phyloP scores from a whole-genome alignment of 2,888 invertebrate genomes.

The Troides oblongomaculatus region DNA sequence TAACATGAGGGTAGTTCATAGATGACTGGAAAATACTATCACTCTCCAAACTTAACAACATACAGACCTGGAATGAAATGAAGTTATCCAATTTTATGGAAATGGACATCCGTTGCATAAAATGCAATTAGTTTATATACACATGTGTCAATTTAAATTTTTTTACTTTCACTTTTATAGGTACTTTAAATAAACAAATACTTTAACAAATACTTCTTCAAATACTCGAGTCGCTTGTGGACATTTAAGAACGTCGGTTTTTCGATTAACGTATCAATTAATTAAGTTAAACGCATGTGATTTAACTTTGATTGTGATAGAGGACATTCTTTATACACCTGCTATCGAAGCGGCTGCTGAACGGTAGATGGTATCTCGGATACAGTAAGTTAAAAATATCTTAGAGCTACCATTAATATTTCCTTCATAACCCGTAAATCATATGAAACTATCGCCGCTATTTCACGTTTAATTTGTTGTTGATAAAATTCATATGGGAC shows the following conservation, averaged over 20 bases:
- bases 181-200: background rate
- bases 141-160: background rate
- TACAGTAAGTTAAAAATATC: slow-evolving; percentile 12
- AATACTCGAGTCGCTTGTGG: slow-evolving; percentile 6
- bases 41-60: too few relatives aligned
- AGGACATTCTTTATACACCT: slow-evolving; percentile 36
- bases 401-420: slow-evolving; percentile 10
- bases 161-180: background rate
- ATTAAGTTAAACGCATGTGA: slow-evolving; percentile 39
- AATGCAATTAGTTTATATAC: too few relatives aligned
- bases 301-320: slow-evolving; percentile 39
- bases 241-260: slow-evolving; percentile 19
- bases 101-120: too few relatives aligned
- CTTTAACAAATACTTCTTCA: slow-evolving; percentile 2
- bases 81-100: too few relatives aligned
- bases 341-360: slow-evolving; percentile 26
- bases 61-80: too few relatives aligned
- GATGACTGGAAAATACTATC: too few relatives aligned
- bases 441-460: slow-evolving; percentile 6
- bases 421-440: slow-evolving; percentile 9
- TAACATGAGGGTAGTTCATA: too few relatives aligned
- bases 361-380: slow-evolving; percentile 15
- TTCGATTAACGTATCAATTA: slow-evolving; percentile 39
- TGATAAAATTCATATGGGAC: slow-evolving; percentile 18
- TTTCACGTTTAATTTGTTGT: slow-evolving; percentile 17